phyloP scores from a whole-genome alignment of 2,888 invertebrate species.

The Hetaerina titia region DNA sequence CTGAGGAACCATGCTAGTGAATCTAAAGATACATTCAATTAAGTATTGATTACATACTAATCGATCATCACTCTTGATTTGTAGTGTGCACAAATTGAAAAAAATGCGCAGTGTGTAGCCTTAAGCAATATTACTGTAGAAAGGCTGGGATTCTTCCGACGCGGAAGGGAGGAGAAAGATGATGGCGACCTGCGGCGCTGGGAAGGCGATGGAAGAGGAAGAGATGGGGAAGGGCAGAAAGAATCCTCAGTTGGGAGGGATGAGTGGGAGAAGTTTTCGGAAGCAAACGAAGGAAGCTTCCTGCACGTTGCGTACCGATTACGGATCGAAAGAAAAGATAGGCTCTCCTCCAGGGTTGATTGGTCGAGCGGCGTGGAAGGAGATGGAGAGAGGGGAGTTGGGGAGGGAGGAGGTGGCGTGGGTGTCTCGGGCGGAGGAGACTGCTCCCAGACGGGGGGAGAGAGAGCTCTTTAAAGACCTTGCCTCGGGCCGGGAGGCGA shows the following conservation, averaged over 20 bases:
- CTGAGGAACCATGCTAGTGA: too few relatives aligned
- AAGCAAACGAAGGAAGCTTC: neutral
- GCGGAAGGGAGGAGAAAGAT: neutral
- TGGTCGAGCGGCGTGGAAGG: neutral
- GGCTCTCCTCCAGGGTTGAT: neutral
- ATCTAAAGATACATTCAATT: too few relatives aligned
- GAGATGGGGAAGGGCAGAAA: neutral
- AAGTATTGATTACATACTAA: too few relatives aligned
- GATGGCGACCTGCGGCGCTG: neutral
- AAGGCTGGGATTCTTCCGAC: too few relatives aligned
- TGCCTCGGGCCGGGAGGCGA: neutral
- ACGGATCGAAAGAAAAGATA: neutral
- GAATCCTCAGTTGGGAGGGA: neutral
- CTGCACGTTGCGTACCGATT: neutral
- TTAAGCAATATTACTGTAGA: too few relatives aligned
- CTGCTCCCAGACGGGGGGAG: conserved; percentile 13
- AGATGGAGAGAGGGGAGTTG: neutral
- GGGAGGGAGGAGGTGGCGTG: neutral
- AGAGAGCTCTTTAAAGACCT: conserved; percentile 55
- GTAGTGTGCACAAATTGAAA: too few relatives aligned
- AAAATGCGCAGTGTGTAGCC: too few relatives aligned
- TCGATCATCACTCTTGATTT: too few relatives aligned
- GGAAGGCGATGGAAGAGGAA: neutral
- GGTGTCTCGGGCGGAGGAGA: neutral
- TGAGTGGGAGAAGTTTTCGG: neutral